Percentiles rank a stretch among this genome's conserved stretches.
Conservation (phyloP, 2,113 vertebrate genomes). For the Zootoca vivipara region DNA sequence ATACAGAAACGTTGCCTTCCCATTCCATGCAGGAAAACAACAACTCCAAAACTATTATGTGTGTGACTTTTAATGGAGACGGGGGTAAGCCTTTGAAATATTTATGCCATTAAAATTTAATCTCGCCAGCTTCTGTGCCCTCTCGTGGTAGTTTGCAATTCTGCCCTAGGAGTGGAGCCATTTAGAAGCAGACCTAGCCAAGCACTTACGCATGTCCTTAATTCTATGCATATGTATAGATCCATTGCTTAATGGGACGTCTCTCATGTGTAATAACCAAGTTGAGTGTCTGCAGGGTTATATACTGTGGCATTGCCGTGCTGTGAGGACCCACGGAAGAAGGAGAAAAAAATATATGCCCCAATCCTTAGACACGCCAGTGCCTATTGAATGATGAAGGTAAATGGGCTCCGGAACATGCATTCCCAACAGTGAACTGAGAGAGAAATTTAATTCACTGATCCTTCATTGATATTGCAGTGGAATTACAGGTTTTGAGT, state of each 20-base stretch:
- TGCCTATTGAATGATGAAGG: slow-evolving; percentile 35
- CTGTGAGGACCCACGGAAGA: neutral
- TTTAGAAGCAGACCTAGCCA: slow-evolving; percentile 2
- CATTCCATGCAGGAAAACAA: neutral
- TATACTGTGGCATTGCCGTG: slow-evolving; percentile 15
- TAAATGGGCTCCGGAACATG: slow-evolving; percentile 32
- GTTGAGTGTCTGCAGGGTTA: slow-evolving; percentile 13
- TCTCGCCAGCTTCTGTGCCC: slow-evolving; percentile 9
- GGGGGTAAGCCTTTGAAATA: neutral
- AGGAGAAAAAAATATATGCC: no score
- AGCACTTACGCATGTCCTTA: slow-evolving; percentile 2
- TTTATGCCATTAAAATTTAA: slow-evolving; percentile 23
- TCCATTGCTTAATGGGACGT: slow-evolving; percentile 2
- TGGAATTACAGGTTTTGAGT: neutral
- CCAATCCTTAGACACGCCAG: neutral
- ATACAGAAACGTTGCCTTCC: neutral
- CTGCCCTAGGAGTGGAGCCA: neutral
- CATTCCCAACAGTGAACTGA: slow-evolving; percentile 8
- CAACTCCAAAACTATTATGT: neutral
- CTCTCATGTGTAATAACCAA: neutral
- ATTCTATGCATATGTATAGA: neutral
- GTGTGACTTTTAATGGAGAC: slow-evolving; percentile 8
- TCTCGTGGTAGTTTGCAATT: slow-evolving; percentile 6
- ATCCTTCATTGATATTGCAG: neutral
- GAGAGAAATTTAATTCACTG: neutral